These are phyloP conservation scores for Melanotaenia maccullochi DNA, from an alignment of 2,797 vertebrate genomes.

Conservation along the genomic window DNA sequence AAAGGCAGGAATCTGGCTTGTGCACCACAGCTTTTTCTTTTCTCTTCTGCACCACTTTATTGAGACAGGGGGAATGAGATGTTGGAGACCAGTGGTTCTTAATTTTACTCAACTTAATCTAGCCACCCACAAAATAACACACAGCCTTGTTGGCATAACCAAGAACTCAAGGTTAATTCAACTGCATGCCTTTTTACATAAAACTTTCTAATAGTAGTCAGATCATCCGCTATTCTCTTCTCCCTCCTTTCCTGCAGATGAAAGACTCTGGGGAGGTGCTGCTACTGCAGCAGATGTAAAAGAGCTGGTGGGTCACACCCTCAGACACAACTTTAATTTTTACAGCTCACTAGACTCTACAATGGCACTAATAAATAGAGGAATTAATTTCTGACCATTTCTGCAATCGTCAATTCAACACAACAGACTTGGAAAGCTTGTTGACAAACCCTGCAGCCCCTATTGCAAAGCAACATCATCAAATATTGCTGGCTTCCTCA, in stretches of 20 bases:
- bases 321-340: not conserved
- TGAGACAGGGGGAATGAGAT: conserved; percentile 19
- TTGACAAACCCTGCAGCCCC: not conserved
- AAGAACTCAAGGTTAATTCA: conserved; percentile 14
- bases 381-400: not conserved
- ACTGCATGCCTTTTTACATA: conserved; percentile 1
- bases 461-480: not conserved
- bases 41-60: conserved; percentile 32
- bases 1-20: conserved; percentile 57
- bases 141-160: not conserved
- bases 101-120: conserved; percentile 11
- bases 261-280: conserved; percentile 1
- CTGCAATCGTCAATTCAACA: not conserved
- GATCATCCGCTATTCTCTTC: not conserved
- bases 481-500: not conserved
- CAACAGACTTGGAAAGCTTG: not conserved
- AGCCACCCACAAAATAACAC: conserved; percentile 7
- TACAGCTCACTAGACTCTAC: not conserved
- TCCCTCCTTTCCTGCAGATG: conserved; percentile 1
- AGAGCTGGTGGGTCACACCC: not conserved
- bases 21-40: conserved; percentile 57
- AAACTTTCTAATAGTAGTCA: not conserved
- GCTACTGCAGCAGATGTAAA: conserved; percentile 6
- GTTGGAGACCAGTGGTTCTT: conserved; percentile 31
- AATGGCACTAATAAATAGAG: not conserved